Evolutionary conservation across 2,797 vertebrate genomes (phyloP).

Genomic region (Trichosurus vulpecula): DNA sequence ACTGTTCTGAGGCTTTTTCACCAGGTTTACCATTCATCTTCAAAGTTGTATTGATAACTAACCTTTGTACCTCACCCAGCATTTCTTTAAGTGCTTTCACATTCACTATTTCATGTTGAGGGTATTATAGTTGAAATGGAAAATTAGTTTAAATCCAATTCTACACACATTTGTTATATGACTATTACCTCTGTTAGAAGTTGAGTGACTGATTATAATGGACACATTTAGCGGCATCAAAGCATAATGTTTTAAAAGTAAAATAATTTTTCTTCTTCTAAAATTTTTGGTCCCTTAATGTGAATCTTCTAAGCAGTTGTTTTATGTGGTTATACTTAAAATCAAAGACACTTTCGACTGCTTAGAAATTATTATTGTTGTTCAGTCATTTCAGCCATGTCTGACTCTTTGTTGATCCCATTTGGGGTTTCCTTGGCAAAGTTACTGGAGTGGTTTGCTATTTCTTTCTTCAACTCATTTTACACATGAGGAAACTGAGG

Average conservation of each 20-base stretch:
- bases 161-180: background rate
- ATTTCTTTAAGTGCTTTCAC: background rate
- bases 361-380: background rate
- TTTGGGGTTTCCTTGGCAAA: background rate
- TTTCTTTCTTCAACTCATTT: background rate
- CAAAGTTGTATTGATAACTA: background rate
- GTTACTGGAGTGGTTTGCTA: background rate
- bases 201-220: conserved; percentile 35
- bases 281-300: background rate
- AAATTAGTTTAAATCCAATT: background rate
- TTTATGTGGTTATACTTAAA: conserved; percentile 16
- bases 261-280: conserved; percentile 23
- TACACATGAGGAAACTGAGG: background rate
- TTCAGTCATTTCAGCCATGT: background rate
- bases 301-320: conserved; percentile 39
- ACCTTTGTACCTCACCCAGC: background rate
- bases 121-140: background rate
- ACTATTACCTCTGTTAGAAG: background rate
- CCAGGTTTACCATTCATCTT: background rate
- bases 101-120: background rate
- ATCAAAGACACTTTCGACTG: conserved; percentile 16
- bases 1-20: background rate
- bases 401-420: background rate
- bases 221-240: conserved; percentile 37
- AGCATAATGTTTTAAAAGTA: conserved; percentile 34